Evolutionary conservation across 2,113 vertebrate species (phyloP).

Genomic region (Chlamydotis undulata): DNA sequence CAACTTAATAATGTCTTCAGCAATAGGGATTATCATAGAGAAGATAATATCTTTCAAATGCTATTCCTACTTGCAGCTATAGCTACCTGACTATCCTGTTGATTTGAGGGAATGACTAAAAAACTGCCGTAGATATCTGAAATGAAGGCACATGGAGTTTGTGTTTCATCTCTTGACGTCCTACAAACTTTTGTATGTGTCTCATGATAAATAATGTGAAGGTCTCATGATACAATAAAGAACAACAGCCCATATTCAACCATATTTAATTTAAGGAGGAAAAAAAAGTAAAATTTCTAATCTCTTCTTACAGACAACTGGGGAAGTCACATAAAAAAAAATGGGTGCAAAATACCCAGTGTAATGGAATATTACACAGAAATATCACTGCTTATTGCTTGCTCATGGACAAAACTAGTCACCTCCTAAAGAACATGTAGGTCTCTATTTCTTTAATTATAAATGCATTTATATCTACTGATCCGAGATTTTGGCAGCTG

Average conservation of each 20-base stretch:
- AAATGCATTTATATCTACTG: neutral
- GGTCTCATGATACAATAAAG: neutral
- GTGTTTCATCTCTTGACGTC: neutral
- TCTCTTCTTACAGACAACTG: neutral
- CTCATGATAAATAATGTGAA: neutral
- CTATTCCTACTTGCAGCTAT: neutral
- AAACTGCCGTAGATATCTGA: neutral
- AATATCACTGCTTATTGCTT: neutral
- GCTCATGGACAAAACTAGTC: neutral
- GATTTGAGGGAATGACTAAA: neutral
- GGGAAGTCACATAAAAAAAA: neutral
- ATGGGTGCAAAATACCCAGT: neutral
- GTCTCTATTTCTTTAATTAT: neutral
- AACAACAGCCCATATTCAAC: neutral
- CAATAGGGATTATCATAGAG: neutral
- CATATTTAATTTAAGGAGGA: neutral
- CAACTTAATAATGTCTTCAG: neutral
- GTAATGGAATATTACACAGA: neutral
- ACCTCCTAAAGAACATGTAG: neutral
- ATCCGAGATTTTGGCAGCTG: neutral
- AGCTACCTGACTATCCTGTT: neutral
- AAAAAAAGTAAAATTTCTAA: neutral
- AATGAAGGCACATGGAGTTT: neutral
- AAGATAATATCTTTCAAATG: neutral
- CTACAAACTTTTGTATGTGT: neutral